Evolutionary conservation across 2,888 invertebrate genomes (phyloP), one percentile per base, ranked within the genome.

Genomic region (Octonoba sinensis): DNA sequence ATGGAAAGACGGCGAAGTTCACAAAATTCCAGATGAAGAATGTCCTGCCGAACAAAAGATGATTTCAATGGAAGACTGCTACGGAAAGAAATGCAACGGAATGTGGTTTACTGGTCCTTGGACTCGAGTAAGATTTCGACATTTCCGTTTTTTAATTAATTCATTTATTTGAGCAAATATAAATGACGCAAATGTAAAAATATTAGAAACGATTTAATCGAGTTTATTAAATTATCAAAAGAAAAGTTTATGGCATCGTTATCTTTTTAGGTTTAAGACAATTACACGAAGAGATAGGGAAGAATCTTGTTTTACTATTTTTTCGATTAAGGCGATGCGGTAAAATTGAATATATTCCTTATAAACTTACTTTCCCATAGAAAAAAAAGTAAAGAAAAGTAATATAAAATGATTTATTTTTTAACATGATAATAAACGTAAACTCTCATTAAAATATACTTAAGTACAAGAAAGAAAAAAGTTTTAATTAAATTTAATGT

Each of bases 51-150:
- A 90, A 0, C 90, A 91, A 65, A 94, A 93, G 87, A 95, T 94
- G 87, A 91, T 92, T 76, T 90, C 91, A 20, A 91, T 92, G 3
- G 91, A 92, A 86, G 91, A 93, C 57, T 87, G 87, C 62, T 87
- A 87, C 47, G 92, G 93, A 69, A 92, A 92, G 71, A 91, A 92
- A 81, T 97, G 97, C 87, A 92, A 93, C 8, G 94, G 95, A 11
- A 93, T 93, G 88, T 98, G 96, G 96, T 95, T 93, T 87, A 91
- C 93, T 57, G 95, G 95, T 0, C 95, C 27, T 3, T 83, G 81
- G 79, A 71, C 71, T 47, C 66, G 76, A 54, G 83, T 83, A 72
- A 57, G 65, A 44, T 6, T 49, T 11, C 18, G 18, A 18, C 13
- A 6, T 64, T 27, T 27, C 24, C 4, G 24, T 15, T 22, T 18